Evolutionary conservation across 2,797 vertebrate species (phyloP), one percentile per base, ranked within the genome.

Genomic region (Melanotaenia boesemani): DNA sequence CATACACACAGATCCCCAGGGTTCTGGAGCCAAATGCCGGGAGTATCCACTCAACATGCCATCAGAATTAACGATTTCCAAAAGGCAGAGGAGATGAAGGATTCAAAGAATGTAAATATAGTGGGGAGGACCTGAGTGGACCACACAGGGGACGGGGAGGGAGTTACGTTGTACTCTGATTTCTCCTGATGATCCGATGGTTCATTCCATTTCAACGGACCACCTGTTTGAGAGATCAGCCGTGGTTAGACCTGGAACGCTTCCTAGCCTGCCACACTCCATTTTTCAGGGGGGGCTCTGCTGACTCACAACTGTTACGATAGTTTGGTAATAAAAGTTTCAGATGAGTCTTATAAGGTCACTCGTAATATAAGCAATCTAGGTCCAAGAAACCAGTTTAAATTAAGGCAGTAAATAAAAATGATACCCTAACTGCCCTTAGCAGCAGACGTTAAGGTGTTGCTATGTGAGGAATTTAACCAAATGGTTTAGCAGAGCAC

Each of bases 171-270:
- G 13, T 72, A 64, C 82, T 79, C 81, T 76, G 72, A 78, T 77
- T 82, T 79, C 82, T 76, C 32, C 62, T 22, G 62, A 46, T 83
- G 72, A 80, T 82, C 41, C 62, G 76, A 85, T 59, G 39, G 65
- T 69, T 15, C 73, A 72, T 86, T 84, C 63, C 72, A 46, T 88
- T 89, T 88, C 85, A 86, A 59, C 70, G 34, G 66, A 70, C 86
- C 92, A 91, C 88, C 91, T 92, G 91, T 88, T 83, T 68, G 4
- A 77, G 48, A 67, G 74, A 85, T 91, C 89, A 84, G 39, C 6
- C 26, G n/a, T 6, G 63, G 37, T 26, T 16, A 4, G 70, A 76
- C 63, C 50, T 77, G 83, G 81, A 70, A 77, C 13, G 0, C 50
- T 67, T 86, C 77, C 85, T 78, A 82, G 66, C 67, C 32, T 6